phyloP scores from a whole-genome alignment of 2,113 vertebrate genomes.

The Myiopsitta monachus region DNA sequence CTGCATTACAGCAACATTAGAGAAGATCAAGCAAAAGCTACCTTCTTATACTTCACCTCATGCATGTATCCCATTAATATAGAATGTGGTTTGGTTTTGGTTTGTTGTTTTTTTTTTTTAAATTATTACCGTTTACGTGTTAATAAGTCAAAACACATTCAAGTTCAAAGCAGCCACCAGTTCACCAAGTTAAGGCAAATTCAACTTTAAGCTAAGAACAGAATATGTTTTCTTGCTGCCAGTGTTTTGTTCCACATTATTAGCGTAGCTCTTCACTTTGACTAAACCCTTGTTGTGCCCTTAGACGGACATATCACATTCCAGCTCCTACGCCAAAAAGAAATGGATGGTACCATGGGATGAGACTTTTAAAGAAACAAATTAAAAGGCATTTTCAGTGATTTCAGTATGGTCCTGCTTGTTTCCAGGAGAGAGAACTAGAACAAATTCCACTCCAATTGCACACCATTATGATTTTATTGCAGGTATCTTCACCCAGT shows the following conservation, averaged over 20 bases:
- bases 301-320: neutral
- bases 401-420: neutral
- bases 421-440: neutral
- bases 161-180: neutral
- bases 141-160: neutral
- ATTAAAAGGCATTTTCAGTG: neutral
- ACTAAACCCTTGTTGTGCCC: neutral
- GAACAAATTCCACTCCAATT: neutral
- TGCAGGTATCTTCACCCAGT: neutral
- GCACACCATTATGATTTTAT: neutral
- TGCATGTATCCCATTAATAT: neutral
- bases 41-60: neutral
- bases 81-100: neutral
- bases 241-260: neutral
- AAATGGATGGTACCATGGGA: neutral
- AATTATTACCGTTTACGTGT: neutral
- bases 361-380: neutral
- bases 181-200: neutral
- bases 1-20: neutral
- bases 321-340: neutral
- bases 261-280: neutral
- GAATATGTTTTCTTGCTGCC: neutral
- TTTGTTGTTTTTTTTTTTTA: too few species aligned
- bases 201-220: neutral
- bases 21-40: neutral